Percentiles rank a stretch among this genome's conserved stretches.
Conservation (phyloP, 2,888 invertebrate species). For the Cremastinae sp. region DNA sequence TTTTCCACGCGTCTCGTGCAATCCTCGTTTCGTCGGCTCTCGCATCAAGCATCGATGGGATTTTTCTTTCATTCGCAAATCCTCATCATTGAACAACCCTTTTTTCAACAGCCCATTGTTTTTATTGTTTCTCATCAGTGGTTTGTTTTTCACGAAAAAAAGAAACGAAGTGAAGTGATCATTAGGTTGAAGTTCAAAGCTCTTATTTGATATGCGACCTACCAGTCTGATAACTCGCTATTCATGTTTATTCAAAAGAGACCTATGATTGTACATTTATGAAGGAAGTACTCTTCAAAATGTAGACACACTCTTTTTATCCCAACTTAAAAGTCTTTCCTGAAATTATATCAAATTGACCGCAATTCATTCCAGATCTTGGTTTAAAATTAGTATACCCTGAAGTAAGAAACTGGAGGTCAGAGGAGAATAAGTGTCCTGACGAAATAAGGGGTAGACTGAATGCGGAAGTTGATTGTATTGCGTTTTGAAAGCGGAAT, state of each 20-base stretch:
- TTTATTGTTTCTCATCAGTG: constrained; percentile 6
- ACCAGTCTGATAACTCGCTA: too few relatives aligned
- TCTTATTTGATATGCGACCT: too few relatives aligned
- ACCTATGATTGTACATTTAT: background rate
- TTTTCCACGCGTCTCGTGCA: constrained; percentile 26
- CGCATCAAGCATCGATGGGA: constrained; percentile 20
- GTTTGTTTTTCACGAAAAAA: constrained; percentile 1
- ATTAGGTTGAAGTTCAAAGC: too few relatives aligned
- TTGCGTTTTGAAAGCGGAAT: constrained; percentile 7
- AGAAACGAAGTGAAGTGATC: too few relatives aligned
- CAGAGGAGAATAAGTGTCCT: constrained; percentile 24
- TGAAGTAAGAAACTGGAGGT: background rate
- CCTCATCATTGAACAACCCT: constrained; percentile 23
- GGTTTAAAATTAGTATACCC: background rate
- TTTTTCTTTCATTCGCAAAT: constrained; percentile 42
- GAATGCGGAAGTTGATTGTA: constrained; percentile 61
- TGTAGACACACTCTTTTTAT: too few relatives aligned
- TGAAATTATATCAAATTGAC: background rate
- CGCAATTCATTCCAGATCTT: background rate
- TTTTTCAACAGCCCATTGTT: constrained; percentile 4
- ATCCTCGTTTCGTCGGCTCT: constrained; percentile 33
- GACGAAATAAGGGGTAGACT: constrained; percentile 64
- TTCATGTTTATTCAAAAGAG: too few relatives aligned
- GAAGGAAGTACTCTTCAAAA: background rate
- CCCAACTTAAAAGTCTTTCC: too few relatives aligned